Evolutionary conservation across 2,113 vertebrate species (phyloP).

Genomic region (Rostratula benghalensis): DNA sequence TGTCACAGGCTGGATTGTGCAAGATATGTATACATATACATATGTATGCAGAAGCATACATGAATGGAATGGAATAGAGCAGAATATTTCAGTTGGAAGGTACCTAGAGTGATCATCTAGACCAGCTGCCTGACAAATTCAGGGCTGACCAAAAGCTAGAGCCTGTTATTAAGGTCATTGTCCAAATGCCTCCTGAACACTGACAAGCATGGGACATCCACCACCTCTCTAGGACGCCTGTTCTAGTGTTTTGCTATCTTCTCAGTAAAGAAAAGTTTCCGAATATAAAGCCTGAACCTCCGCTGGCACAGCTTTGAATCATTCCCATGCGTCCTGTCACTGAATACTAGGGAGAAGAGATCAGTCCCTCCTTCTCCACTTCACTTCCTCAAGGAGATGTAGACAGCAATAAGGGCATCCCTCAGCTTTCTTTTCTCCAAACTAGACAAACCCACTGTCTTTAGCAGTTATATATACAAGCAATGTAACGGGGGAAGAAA

Average conservation of each 20-base stretch:
- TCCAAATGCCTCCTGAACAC: neutral
- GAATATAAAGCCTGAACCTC: neutral
- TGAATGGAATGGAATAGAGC: neutral
- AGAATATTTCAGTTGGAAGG: neutral
- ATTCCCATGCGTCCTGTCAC: neutral
- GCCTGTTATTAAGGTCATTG: neutral
- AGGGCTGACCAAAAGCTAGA: neutral
- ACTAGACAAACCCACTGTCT: neutral
- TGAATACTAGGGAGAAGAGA: neutral
- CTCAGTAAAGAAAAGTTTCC: neutral
- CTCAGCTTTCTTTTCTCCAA: neutral
- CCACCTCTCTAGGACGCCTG: neutral
- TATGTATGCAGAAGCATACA: neutral
- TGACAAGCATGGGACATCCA: neutral
- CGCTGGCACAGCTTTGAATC: neutral
- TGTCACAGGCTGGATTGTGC: neutral
- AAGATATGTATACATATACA: neutral
- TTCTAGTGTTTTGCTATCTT: neutral
- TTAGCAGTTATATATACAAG: neutral
- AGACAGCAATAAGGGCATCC: fast-evolving
- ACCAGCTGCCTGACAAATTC: neutral
- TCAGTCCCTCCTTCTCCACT: neutral
- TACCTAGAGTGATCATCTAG: neutral
- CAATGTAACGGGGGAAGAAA: fast-evolving
- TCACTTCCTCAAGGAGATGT: neutral